phyloP scores from a whole-genome alignment of 1,140 invertebrate species.

The Drosophila sproati region DNA sequence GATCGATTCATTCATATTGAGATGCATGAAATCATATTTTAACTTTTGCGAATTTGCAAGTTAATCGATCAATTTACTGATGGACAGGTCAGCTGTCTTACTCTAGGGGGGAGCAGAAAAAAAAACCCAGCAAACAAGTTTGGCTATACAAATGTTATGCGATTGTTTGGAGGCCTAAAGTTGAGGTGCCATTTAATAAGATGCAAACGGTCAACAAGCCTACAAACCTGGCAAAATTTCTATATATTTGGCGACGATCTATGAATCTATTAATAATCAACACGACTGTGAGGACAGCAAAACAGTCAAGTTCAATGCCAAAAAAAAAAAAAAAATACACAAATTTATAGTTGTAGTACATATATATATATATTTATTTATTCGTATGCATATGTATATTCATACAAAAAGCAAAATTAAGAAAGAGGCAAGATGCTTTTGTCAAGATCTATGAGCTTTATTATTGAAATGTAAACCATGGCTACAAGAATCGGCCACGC shows the following conservation, averaged over 20 bases:
- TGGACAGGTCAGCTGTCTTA: constrained; percentile 20
- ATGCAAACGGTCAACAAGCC: constrained; percentile 46
- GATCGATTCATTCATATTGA: constrained; percentile 32
- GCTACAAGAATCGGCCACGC: constrained; percentile 48
- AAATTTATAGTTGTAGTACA: not conserved
- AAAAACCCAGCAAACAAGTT: constrained; percentile 65
- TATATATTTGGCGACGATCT: constrained; percentile 12
- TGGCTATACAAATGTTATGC: constrained; percentile 26
- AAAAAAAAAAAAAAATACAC: constrained; percentile 23
- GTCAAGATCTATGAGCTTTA: constrained; percentile 21
- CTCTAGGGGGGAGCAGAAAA: constrained; percentile 9
- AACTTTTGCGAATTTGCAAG: constrained; percentile 68
- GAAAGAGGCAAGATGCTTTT: constrained; percentile 13
- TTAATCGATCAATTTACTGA: constrained; percentile 54
- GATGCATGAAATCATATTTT: constrained; percentile 45
- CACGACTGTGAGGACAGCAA: constrained; percentile 29
- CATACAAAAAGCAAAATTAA: not conserved
- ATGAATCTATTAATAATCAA: constrained; percentile 47
- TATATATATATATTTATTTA: not conserved
- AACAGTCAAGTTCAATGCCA: constrained; percentile 75
- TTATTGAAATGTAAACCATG: constrained; percentile 48
- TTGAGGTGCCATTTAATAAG: constrained; percentile 66
- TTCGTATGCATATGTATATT: no score
- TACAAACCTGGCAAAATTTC: constrained; percentile 45
- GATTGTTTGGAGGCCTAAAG: constrained; percentile 40